phyloP scores from a whole-genome alignment of 2,113 vertebrate genomes.

The Cyanoramphus novaezelandiae region DNA sequence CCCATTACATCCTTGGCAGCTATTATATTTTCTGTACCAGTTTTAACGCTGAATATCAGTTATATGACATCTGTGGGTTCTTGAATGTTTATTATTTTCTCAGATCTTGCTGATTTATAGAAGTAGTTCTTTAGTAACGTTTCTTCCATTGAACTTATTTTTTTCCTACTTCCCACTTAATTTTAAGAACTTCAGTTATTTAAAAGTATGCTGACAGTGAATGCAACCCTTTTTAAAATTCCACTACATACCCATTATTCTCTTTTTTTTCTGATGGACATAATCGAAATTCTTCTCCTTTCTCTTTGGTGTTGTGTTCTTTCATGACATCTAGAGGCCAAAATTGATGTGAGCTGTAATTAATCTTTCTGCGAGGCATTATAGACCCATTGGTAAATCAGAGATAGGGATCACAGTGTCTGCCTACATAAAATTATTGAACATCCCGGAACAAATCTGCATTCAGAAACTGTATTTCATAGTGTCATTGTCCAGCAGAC shows the following conservation, averaged over 20 bases:
- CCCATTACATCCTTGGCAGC: not conserved
- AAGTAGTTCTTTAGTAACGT: not conserved
- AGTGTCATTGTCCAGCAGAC: conserved; percentile 6
- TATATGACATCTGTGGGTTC: not conserved
- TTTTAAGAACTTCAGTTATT: not conserved
- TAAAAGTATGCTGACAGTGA: not conserved
- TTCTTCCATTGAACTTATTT: not conserved
- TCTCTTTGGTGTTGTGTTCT: conserved; percentile 62
- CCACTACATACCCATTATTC: not conserved
- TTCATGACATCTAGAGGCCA: conserved; percentile 78
- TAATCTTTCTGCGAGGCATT: conserved; percentile 72
- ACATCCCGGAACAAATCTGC: conserved; percentile 48
- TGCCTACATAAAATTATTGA: conserved; percentile 70
- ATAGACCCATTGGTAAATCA: conserved; percentile 43
- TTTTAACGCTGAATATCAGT: not conserved
- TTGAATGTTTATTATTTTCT: not conserved
- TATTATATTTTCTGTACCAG: not conserved
- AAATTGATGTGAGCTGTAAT: conserved; percentile 73
- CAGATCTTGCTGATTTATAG: conserved; percentile 25
- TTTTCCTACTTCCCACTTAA: conserved; percentile 1
- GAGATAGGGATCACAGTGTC: conserved; percentile 52
- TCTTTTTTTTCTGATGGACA: not conserved
- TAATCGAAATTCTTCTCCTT: conserved; percentile 69
- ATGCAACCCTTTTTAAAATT: conserved; percentile 3
- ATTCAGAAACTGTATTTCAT: conserved; percentile 50